Evolutionary conservation across 2,888 invertebrate genomes (phyloP).

Genomic region (Cybosia mesomella): DNA sequence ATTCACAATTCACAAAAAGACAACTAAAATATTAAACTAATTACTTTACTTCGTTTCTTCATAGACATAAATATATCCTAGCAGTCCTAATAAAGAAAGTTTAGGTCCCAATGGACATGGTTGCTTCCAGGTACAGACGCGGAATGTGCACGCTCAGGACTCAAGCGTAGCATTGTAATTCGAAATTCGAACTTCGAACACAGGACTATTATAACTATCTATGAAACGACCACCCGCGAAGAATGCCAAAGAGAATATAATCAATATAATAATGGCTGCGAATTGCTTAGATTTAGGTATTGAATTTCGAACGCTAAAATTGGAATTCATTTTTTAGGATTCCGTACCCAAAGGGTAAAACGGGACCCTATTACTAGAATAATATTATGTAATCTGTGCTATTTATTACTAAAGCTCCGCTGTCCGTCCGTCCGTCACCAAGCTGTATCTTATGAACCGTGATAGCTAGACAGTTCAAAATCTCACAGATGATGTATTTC

Average conservation of each 20-base stretch:
- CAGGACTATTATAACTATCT: background rate
- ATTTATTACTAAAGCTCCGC: too few relatives aligned
- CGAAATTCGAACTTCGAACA: slow-evolving; percentile 11
- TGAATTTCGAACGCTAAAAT: slow-evolving; percentile 27
- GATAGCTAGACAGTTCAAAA: too few relatives aligned
- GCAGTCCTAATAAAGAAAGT: slow-evolving; percentile 31
- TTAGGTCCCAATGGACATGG: slow-evolving; percentile 35
- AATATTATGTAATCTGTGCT: too few relatives aligned
- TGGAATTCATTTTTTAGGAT: background rate
- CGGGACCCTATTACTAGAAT: too few relatives aligned
- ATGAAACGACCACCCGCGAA: slow-evolving; percentile 40
- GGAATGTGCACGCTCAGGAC: slow-evolving; percentile 46
- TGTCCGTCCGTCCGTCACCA: too few relatives aligned
- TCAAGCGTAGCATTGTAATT: slow-evolving; percentile 33
- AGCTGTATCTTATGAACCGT: too few relatives aligned
- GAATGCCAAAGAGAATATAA: too few relatives aligned
- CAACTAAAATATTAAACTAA: background rate
- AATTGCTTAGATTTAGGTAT: slow-evolving; percentile 12
- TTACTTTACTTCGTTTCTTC: background rate
- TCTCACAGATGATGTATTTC: too few relatives aligned
- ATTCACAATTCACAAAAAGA: background rate
- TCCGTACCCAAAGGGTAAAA: too few relatives aligned
- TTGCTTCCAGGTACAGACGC: slow-evolving; percentile 15
- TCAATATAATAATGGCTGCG: background rate
- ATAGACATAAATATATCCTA: background rate